Base-by-base conservation (phyloP, 2,113 vertebrate genomes). In the Chaenocephalus aceratus region DNA sequence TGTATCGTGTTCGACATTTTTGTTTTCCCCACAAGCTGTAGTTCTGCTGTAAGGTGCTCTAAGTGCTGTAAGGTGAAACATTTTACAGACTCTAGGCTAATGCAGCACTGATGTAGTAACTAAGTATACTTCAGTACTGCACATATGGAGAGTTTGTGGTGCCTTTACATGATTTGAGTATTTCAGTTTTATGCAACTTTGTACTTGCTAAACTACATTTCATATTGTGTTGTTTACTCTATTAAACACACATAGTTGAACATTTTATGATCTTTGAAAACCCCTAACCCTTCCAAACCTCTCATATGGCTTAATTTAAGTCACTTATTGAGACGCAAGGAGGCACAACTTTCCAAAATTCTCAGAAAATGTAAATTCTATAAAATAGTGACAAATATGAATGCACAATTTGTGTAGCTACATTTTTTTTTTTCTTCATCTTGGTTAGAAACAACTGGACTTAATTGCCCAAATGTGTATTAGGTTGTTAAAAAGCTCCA, bases 1-100 rank as follows among this genome's bases (percentile, higher is more conserved):
- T 44, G 65, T 82, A 66, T 76, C 23, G 0, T 62, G 61, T 44
- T 77, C 15, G 72, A 62, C 71, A 63, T 65, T 89, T 41, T 76
- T 82, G 16, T 15, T 80, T 69, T 59, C 54, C 69, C 26, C 0
- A 10, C 21, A 41, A n/a, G 26, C 54, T 48, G 58, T 53, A 26
- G 26, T 34, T 68, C 60, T 63, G 69, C 52, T 62, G 34, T 48
- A 63, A 61, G 34, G 8, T 69, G 64, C 21, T 21, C 30, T 62
- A 60, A 10, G 3, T 14, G 12, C n/a, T 69, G 18, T n/a, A 5
- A 72, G 48, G 30, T 70, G 53, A 77, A 79, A 62, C 41, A 2
- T 72, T 60, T 73, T 41, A 30, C 15, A 36, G 53, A 81, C 14
- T 70, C 7, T 51, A 49, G 6, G 23, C n/a, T 30, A 57, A 30